Percentiles rank a stretch among this genome's conserved stretches.
phyloP scores from a whole-genome alignment of 2,888 invertebrate genomes.

The Drosophila percnosoma region DNA sequence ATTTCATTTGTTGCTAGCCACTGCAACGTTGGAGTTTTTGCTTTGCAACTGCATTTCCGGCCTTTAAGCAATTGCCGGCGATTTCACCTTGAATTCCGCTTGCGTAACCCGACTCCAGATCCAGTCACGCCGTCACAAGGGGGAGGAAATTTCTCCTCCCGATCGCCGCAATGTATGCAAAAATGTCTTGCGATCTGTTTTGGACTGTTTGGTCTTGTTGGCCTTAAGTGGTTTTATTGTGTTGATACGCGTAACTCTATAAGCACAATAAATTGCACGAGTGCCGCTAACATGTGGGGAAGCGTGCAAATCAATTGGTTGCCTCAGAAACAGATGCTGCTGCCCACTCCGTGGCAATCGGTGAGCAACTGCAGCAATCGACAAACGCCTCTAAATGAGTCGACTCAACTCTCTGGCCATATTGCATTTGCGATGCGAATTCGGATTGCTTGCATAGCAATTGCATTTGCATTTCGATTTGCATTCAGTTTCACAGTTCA shows the following conservation, averaged over 20 bases:
- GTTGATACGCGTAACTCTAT: slow-evolving; percentile 5
- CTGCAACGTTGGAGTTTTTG: slow-evolving; percentile 3
- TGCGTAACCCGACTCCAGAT: slow-evolving; percentile 53
- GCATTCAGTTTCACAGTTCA: slow-evolving; percentile 46
- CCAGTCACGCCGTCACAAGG: slow-evolving; percentile 22
- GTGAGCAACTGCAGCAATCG: slow-evolving; percentile 24
- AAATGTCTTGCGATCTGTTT: slow-evolving; percentile 42
- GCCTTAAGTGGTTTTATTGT: slow-evolving; percentile 48
- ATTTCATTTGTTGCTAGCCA: slow-evolving; percentile 24
- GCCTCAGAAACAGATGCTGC: slow-evolving; percentile 17
- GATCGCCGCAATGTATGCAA: slow-evolving; percentile 53
- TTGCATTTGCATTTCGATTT: slow-evolving; percentile 31
- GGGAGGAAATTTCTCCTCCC: slow-evolving; percentile 1
- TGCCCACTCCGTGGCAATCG: slow-evolving; percentile 15
- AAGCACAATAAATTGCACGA: slow-evolving; percentile 42
- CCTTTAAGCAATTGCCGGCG: slow-evolving; percentile 50
- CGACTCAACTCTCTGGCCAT: slow-evolving; percentile 8
- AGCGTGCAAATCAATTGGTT: slow-evolving; percentile 26
- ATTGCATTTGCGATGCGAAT: slow-evolving; percentile 22
- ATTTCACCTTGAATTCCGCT: slow-evolving; percentile 71
- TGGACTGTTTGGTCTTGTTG: slow-evolving; percentile 46
- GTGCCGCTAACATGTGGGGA: slow-evolving; percentile 38
- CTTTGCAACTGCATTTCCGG: slow-evolving; percentile 48
- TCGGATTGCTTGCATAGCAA: slow-evolving; percentile 17
- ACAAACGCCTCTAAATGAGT: slow-evolving; percentile 41